A percentile compares a stretch with the other conserved stretches of the same genome.
Conservation (phyloP, 2,113 vertebrate species). For the Illadopsis cleaveri region DNA sequence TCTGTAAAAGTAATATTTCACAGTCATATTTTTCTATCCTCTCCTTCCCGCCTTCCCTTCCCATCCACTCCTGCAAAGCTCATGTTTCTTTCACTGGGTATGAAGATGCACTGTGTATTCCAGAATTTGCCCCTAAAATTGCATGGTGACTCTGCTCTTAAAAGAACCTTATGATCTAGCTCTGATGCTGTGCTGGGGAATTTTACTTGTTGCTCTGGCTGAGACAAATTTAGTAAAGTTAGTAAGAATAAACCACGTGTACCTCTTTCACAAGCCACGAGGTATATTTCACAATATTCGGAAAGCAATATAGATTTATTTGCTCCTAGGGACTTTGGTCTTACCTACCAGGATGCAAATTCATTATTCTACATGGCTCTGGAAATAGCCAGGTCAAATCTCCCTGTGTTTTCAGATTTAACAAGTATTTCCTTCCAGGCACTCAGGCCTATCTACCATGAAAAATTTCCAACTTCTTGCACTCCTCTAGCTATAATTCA, state of each 20-base stretch:
- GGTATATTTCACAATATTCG: background rate
- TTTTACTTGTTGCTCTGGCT: background rate
- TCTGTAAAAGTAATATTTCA: background rate
- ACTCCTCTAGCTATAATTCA: background rate
- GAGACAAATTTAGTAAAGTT: background rate
- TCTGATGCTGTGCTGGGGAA: background rate
- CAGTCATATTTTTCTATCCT: background rate
- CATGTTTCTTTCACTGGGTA: background rate
- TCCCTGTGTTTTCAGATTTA: background rate
- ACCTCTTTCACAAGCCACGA: background rate
- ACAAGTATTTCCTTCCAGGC: background rate
- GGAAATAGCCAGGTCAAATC: background rate
- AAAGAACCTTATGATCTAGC: background rate
- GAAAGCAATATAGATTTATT: background rate
- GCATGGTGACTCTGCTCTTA: background rate
- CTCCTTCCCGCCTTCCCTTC: accelerated
- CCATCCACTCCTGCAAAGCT: accelerated
- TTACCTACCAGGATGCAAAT: background rate
- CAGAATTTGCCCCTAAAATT: background rate
- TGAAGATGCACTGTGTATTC: background rate
- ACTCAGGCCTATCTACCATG: background rate
- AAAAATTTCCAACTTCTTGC: background rate
- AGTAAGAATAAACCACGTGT: background rate
- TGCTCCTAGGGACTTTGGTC: background rate
- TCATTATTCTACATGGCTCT: background rate